Conservation (phyloP, 2,113 vertebrate genomes). For the Ranitomeya variabilis region DNA sequence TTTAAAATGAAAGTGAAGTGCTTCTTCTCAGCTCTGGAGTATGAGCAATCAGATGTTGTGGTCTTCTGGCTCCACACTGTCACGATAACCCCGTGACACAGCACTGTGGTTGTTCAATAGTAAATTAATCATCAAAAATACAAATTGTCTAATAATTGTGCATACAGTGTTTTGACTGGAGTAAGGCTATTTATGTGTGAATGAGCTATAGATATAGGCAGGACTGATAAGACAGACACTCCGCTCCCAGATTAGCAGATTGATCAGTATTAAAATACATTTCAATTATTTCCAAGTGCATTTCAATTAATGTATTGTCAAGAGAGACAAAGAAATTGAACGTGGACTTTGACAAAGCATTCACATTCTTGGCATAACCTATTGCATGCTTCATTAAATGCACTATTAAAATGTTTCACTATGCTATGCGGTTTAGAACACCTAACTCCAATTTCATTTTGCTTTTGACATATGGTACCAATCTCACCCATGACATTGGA, state of each 20-base stretch:
- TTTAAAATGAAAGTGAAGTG: no score
- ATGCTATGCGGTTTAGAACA: neutral
- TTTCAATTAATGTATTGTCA: neutral
- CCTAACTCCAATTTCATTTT: slow-evolving; percentile 7
- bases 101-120: no score
- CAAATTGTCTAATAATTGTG: no score
- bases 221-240: no score
- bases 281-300: neutral
- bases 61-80: no score
- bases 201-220: no score
- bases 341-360: neutral
- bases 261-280: neutral
- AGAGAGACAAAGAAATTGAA: neutral
- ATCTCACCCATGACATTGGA: neutral
- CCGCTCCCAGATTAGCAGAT: no score
- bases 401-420: slow-evolving; percentile 2
- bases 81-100: no score
- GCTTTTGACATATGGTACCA: slow-evolving; percentile 38
- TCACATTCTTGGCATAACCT: slow-evolving; percentile 38
- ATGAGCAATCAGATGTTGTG: no score
- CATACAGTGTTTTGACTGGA: neutral
- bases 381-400: slow-evolving; percentile 1
- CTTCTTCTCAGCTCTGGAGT: no score
- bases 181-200: neutral
- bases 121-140: no score